Percentiles rank a stretch among this genome's conserved stretches.
These are phyloP conservation scores for Cebidichthys violaceus DNA, from an alignment of 2,113 vertebrate species.

Conservation along the genomic window DNA sequence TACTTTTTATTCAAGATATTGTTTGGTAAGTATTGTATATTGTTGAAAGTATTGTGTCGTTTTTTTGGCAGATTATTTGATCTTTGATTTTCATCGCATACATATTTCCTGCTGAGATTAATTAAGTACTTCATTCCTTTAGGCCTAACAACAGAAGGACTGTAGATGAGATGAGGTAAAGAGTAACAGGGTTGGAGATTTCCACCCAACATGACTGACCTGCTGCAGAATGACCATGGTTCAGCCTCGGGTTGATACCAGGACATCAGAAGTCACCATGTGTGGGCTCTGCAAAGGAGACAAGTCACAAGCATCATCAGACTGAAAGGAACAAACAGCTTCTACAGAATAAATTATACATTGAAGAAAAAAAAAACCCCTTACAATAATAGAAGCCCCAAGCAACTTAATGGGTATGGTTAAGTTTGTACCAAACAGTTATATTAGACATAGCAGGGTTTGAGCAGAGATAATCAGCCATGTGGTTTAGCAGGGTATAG, in stretches of 20 bases:
- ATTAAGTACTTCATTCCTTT: not conserved
- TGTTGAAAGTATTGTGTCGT: too few relatives aligned
- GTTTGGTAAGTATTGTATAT: too few relatives aligned
- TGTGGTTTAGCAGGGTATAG: constrained; percentile 29
- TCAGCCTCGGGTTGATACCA: constrained; percentile 68
- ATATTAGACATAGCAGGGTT: not conserved
- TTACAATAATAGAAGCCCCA: not conserved
- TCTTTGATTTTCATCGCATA: too few relatives aligned
- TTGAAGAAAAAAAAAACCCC: not conserved
- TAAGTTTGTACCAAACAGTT: not conserved
- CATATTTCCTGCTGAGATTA: not conserved
- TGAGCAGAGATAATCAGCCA: not conserved
- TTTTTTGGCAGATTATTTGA: too few relatives aligned
- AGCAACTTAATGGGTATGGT: not conserved
- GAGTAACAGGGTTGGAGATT: not conserved
- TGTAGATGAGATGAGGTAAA: too few relatives aligned
- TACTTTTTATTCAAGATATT: too few relatives aligned
- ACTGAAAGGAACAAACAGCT: not conserved
- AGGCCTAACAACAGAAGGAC: too few relatives aligned
- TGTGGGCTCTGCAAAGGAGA: constrained; percentile 59
- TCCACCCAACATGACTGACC: constrained; percentile 54
- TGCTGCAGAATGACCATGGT: constrained; percentile 87
- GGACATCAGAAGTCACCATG: constrained; percentile 78
- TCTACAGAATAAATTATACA: not conserved
- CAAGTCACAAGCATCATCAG: not conserved